A percentile compares a stretch with the other conserved stretches of the same genome.
Conservation (phyloP, 2,113 vertebrate genomes). For the Microtus ochrogaster region DNA sequence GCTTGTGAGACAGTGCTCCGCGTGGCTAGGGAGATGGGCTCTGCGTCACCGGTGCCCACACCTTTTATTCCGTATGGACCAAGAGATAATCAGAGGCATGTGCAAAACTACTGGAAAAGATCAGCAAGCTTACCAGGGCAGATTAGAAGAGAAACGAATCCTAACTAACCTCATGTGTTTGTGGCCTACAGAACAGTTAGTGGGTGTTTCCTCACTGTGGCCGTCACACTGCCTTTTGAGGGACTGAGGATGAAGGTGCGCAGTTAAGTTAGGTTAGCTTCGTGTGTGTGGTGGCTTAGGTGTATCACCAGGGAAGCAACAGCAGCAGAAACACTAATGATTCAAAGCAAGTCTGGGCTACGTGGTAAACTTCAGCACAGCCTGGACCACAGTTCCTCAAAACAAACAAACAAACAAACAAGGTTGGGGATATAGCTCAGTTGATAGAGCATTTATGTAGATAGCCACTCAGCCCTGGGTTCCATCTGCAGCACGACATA, state of each 20-base stretch:
- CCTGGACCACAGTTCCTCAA: not conserved
- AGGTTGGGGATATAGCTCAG: too few relatives aligned
- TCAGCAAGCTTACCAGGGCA: not conserved
- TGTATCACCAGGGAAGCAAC: not conserved
- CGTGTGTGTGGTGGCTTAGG: too few relatives aligned
- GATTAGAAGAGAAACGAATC: fast-evolving
- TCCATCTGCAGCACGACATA: not conserved
- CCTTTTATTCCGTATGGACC: not conserved
- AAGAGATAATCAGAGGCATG: not conserved
- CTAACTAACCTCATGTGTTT: fast-evolving
- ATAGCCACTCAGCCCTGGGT: not conserved
- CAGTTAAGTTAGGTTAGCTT: not conserved
- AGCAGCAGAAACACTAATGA: not conserved
- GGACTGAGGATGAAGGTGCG: not conserved
- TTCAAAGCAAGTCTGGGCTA: not conserved
- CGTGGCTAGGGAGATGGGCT: fast-evolving
- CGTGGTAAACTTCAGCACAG: not conserved
- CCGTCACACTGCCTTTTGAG: not conserved
- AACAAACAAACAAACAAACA: not conserved
- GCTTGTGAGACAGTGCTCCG: fast-evolving
- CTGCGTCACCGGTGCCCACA: not conserved
- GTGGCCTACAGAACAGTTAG: not conserved
- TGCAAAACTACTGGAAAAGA: not conserved
- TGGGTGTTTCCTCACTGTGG: fast-evolving
- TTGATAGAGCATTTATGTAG: too few relatives aligned